phyloP scores from a whole-genome alignment of 2,888 invertebrate genomes.

The Elegia similella region DNA sequence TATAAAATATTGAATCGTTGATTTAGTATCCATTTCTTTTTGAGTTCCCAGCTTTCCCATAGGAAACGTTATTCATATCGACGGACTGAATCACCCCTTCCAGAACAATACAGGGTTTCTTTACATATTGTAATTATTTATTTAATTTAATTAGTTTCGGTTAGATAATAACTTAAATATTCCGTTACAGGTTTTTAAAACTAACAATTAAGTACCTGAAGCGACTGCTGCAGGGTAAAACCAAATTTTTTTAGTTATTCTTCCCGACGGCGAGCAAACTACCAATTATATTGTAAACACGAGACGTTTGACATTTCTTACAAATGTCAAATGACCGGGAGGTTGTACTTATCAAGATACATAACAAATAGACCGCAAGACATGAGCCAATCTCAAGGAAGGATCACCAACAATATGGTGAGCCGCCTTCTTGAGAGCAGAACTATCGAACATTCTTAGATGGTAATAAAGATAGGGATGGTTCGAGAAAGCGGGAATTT shows the following conservation, averaged over 20 bases:
- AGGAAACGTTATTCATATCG: no score
- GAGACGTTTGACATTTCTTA: conserved; percentile 1
- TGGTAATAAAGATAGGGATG: conserved; percentile 8
- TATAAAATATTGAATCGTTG: no score
- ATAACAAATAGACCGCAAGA: conserved; percentile 6
- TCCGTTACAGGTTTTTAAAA: neutral
- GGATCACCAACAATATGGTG: conserved; percentile 4
- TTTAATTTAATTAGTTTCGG: no score
- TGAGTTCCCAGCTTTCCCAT: no score
- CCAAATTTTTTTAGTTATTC: neutral
- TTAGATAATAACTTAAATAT: no score
- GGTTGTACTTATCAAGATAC: conserved; percentile 12
- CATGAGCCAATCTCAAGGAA: neutral
- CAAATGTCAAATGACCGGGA: conserved; percentile 6
- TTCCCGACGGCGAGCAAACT: neutral
- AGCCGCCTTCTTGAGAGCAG: conserved; percentile 4
- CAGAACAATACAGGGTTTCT: no score
- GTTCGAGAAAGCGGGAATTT: neutral
- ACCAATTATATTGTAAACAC: neutral
- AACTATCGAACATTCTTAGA: conserved; percentile 5
- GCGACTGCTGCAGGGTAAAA: neutral
- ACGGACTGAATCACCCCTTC: no score
- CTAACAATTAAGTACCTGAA: neutral
- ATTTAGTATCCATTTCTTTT: no score
- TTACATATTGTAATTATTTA: no score